Percentiles rank a stretch among this genome's conserved stretches.
phyloP scores from a whole-genome alignment of 2,113 vertebrate genomes.

The Cyphomyrus plagiostoma region DNA sequence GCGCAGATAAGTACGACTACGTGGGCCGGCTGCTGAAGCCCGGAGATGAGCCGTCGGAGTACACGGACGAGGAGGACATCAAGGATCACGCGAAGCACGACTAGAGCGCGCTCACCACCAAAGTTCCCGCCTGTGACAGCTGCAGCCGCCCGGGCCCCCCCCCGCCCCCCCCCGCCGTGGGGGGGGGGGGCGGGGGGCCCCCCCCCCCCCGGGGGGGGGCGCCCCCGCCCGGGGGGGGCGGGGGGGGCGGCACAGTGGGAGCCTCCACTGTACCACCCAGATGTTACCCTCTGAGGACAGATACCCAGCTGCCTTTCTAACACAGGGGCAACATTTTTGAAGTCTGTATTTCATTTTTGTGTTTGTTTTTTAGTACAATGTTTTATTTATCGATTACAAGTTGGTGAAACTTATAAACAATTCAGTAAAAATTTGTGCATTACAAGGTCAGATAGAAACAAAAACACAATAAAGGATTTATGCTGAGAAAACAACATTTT shows the following conservation, averaged over 20 bases:
- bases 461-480: not conserved
- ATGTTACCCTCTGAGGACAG: conserved; percentile 35
- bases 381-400: not conserved
- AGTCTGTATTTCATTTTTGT: not conserved
- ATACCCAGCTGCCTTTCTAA: not conserved
- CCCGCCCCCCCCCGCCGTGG: conserved; percentile 26
- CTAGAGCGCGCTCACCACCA: conserved; percentile 82
- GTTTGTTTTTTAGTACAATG: not conserved
- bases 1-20: conserved; percentile 94
- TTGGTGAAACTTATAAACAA: not conserved
- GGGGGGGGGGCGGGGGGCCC: no score
- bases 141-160: conserved; percentile 62
- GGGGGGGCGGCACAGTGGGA: no score
- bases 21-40: conserved; percentile 97
- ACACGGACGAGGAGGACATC: conserved; percentile 97
- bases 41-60: conserved; percentile 96
- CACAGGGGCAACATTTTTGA: not conserved
- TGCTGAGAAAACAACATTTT: not conserved
- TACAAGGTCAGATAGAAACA: not conserved
- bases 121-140: conserved; percentile 82
- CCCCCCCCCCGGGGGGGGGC: no score
- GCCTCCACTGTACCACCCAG: conserved; percentile 37
- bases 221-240: no score
- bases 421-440: not conserved
- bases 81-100: conserved; percentile 98